Base-by-base conservation (phyloP, 2,113 vertebrate genomes). In the Excalfactoria chinensis region DNA sequence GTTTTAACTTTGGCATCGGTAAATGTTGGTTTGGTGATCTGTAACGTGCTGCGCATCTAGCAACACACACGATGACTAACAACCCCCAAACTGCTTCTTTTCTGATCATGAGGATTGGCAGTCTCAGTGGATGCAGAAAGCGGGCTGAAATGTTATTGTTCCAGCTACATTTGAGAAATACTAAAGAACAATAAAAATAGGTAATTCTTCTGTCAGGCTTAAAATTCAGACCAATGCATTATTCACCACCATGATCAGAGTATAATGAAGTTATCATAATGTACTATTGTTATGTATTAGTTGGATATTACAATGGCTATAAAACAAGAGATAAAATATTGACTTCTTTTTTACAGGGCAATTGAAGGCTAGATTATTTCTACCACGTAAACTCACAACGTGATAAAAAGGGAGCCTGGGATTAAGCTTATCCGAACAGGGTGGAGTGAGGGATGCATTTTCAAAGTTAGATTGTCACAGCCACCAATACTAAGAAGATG, bases 281-380 rank as follows among this genome's bases (percentile, higher is more conserved):
- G 82, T 80, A 81, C 85, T 82, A 84, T 72, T 96, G 93, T 93
- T 96, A 93, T 89, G 82, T 89, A 93, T 96, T 89, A 91, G 90
- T 67, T 74, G 78, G 73, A 88, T 96, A 95, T 94, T 88, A 89
- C 60, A 91, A 78, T 56, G 78, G 72, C 89, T 72, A 90, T 96
- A 95, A 96, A 95, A 95, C 90, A 91, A 75, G 83, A 94, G 93
- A 94, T 95, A 91, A 95, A 96, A 94, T 94, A 94, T 82, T 94
- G 94, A 95, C 95, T 90, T 86, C 93, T 75, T 51, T 90, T 95
- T 95, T 92, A 89, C 85, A 58, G 88, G 89, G 88, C 73, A 86
- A 93, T 92, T 85, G 94, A 93, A 95, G 55, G 66, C 5, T 21
- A 75, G 96, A 95, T 95, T 93, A 95, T 94, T 96, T 94, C 75